phyloP scores from a whole-genome alignment of 1,140 invertebrate species.

The Melitaea cinxia region DNA sequence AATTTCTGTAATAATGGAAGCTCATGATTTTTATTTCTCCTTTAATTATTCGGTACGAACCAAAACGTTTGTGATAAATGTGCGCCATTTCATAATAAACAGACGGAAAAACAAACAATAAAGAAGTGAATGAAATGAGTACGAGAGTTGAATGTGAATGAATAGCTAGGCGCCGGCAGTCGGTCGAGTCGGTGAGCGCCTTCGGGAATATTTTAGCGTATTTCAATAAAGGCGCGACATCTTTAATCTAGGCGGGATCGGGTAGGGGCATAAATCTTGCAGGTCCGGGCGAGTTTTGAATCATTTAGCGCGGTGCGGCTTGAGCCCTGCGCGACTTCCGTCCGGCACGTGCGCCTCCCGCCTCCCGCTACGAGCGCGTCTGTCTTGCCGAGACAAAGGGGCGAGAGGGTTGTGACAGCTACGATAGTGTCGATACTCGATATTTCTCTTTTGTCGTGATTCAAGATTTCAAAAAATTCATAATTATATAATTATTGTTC shows the following conservation, averaged over 20 bases:
- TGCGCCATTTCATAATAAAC: constrained; percentile 42
- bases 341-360: constrained; percentile 69
- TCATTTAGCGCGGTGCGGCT: constrained; percentile 77
- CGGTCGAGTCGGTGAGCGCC: constrained; percentile 31
- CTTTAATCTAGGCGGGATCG: constrained; percentile 78
- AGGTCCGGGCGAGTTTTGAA: constrained; percentile 80
- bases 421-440: constrained; percentile 20
- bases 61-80: constrained; percentile 33
- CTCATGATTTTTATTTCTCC: constrained; percentile 16
- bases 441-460: neutral
- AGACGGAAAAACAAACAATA: constrained; percentile 66
- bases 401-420: constrained; percentile 51
- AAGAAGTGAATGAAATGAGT: constrained; percentile 66
- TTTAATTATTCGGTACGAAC: constrained; percentile 20
- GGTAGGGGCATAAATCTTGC: constrained; percentile 80
- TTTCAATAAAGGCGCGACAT: constrained; percentile 79
- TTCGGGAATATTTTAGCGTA: constrained; percentile 67
- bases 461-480: neutral
- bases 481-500: neutral
- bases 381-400: constrained; percentile 81
- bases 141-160: constrained; percentile 63
- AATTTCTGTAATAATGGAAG: neutral
- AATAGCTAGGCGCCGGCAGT: constrained; percentile 38
- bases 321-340: constrained; percentile 72
- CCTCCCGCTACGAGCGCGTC: constrained; percentile 62